These are phyloP conservation scores for Diuraphis noxia DNA, from an alignment of 1,140 invertebrate species.

Conservation along the genomic window DNA sequence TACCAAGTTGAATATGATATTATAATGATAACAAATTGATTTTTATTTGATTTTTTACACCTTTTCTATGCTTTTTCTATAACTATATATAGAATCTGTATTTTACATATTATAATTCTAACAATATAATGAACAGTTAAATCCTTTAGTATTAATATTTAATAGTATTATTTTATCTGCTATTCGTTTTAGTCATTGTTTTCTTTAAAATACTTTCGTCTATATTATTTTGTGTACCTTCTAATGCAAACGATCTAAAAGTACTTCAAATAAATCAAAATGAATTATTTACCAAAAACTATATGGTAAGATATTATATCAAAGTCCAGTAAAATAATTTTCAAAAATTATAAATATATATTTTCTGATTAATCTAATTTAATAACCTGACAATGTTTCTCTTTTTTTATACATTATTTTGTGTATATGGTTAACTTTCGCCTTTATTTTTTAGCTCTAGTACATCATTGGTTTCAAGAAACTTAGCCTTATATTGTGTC, in stretches of 20 bases:
- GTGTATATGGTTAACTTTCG: background rate
- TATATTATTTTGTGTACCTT: background rate
- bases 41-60: background rate
- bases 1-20: background rate
- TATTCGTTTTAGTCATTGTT: background rate
- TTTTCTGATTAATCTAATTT: background rate
- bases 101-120: background rate
- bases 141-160: background rate
- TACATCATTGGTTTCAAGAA: constrained; percentile 34
- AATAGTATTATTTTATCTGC: background rate
- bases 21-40: constrained; percentile 31
- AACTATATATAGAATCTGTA: background rate
- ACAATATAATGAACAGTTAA: background rate
- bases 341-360: background rate
- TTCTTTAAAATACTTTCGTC: background rate
- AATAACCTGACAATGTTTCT: background rate
- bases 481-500: constrained; percentile 30
- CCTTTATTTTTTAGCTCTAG: constrained; percentile 22
- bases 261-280: background rate
- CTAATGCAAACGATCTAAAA: constrained; percentile 14
- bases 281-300: constrained; percentile 41
- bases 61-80: background rate
- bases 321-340: background rate
- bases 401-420: background rate
- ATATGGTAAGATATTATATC: background rate